Evolutionary conservation across 2,113 vertebrate species (phyloP).

Genomic region (Reinhardtius hippoglossoides): DNA sequence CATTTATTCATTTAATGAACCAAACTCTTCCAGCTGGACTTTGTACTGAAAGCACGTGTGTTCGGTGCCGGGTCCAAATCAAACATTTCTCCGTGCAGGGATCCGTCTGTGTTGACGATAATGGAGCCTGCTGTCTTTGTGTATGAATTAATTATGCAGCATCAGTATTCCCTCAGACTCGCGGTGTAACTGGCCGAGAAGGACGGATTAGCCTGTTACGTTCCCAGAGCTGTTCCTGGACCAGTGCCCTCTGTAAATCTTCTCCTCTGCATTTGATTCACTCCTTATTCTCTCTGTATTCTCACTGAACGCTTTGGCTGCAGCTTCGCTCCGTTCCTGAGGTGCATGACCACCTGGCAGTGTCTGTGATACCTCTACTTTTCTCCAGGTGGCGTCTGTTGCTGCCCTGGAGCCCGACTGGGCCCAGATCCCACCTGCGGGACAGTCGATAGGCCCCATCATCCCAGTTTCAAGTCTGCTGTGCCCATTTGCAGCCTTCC

Average conservation of each 20-base stretch:
- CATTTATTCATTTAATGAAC: background rate
- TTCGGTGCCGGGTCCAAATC: slow-evolving; percentile 16
- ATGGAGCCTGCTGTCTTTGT: slow-evolving; percentile 39
- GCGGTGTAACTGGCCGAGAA: slow-evolving; percentile 29
- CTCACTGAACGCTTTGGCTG: slow-evolving; percentile 13
- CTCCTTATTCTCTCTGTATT: background rate
- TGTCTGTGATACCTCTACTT: too few relatives aligned
- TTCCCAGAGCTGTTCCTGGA: slow-evolving; percentile 56
- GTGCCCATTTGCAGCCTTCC: too few relatives aligned
- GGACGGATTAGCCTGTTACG: slow-evolving; percentile 27
- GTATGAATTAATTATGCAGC: slow-evolving; percentile 51
- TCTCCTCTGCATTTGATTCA: slow-evolving; percentile 5
- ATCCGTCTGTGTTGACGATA: slow-evolving; percentile 41
- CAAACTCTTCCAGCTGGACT: slow-evolving; percentile 21
- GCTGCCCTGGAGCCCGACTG: background rate
- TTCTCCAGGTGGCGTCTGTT: background rate
- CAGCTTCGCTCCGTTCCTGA: background rate
- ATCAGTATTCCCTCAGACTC: slow-evolving; percentile 44
- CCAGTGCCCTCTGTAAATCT: background rate
- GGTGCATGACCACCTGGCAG: background rate
- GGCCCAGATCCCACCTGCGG: slow-evolving; percentile 8
- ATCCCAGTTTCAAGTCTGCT: too few relatives aligned
- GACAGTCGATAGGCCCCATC: background rate
- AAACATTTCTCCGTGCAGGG: slow-evolving; percentile 20
- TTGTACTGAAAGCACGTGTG: background rate